Evolutionary conservation across 2,113 vertebrate species (phyloP).

Genomic region (Boulengeromyrus knoepffleri): DNA sequence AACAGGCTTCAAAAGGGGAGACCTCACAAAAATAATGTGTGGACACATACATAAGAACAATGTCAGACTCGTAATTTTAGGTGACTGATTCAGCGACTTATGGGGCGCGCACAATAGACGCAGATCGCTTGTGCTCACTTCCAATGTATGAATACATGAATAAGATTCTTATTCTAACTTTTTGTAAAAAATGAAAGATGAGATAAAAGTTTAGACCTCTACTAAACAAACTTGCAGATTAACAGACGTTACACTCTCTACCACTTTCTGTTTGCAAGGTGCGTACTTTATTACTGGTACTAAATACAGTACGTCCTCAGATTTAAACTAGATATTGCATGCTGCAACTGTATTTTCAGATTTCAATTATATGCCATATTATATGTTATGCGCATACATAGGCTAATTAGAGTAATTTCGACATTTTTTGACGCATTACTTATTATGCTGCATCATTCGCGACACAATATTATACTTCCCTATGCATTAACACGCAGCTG

Average conservation of each 20-base stretch:
- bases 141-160: not conserved
- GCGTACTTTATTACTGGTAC: not conserved
- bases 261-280: not conserved
- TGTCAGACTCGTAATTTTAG: not conserved
- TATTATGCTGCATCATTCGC: not conserved
- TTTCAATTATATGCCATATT: not conserved
- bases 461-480: not conserved
- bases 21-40: constrained; percentile 22
- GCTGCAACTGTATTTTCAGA: not conserved
- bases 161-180: not conserved
- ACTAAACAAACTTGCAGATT: not conserved
- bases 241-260: not conserved
- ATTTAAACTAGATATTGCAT: not conserved
- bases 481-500: not conserved
- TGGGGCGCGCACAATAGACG: not conserved
- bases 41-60: not conserved
- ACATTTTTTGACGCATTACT: not conserved
- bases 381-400: not conserved
- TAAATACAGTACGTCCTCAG: not conserved
- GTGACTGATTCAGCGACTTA: not conserved
- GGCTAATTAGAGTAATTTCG: not conserved
- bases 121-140: not conserved
- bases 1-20: not conserved
- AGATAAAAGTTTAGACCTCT: not conserved
- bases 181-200: not conserved